Conservation (phyloP, 1,140 invertebrate genomes). For the Saccostrea echinata region DNA sequence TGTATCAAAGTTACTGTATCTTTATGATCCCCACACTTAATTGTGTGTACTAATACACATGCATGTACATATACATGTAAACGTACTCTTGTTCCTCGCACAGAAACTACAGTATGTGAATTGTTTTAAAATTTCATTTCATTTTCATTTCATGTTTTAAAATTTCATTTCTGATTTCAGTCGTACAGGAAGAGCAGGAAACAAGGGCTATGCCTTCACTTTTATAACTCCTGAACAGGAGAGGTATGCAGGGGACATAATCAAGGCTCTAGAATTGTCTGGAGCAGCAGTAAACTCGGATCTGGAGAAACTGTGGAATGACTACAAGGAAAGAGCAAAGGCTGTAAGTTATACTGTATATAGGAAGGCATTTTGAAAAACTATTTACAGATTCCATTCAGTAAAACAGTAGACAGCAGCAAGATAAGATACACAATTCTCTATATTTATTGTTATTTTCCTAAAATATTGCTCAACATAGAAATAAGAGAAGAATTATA, state of each 20-base stretch:
- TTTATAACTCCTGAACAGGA: conserved; percentile 98
- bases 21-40: too few relatives aligned
- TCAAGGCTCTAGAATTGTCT: conserved; percentile 93
- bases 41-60: too few relatives aligned
- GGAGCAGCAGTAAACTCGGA: conserved; percentile 88
- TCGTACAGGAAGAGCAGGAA: conserved; percentile 92
- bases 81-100: background rate
- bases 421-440: too few relatives aligned
- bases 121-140: conserved; percentile 26
- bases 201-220: conserved; percentile 97
- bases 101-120: background rate
- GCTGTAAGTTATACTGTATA: conserved; percentile 84
- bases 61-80: too few relatives aligned
- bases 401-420: too few relatives aligned
- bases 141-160: too few relatives aligned
- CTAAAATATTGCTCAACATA: too few relatives aligned
- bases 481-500: too few relatives aligned
- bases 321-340: conserved; percentile 92
- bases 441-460: too few relatives aligned
- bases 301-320: conserved; percentile 91
- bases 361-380: too few relatives aligned
- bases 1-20: too few relatives aligned
- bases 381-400: too few relatives aligned
- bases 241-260: conserved; percentile 94
- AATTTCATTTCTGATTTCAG: conserved; percentile 67